These are phyloP conservation scores for Periophthalmus magnuspinnatus DNA, from an alignment of 2,797 vertebrate species.

Conservation along the genomic window DNA sequence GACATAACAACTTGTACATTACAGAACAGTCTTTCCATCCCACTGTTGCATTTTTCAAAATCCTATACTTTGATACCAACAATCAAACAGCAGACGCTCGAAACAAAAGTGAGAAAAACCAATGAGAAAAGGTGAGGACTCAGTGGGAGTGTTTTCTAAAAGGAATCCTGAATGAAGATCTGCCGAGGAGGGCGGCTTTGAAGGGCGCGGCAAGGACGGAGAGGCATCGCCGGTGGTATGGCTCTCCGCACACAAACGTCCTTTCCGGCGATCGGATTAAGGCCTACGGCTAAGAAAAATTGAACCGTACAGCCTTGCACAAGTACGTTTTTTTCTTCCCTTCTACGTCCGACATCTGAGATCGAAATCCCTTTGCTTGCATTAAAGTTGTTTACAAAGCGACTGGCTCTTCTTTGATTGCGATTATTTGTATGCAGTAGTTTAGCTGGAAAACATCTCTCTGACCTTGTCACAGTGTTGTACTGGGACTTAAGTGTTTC, in stretches of 20 bases:
- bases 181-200: conserved; percentile 55
- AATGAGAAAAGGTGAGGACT: conserved; percentile 18
- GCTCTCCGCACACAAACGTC: conserved; percentile 69
- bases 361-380: conserved; percentile 35
- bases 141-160: conserved; percentile 16
- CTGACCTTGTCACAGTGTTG: conserved; percentile 25
- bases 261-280: conserved; percentile 67
- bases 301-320: conserved; percentile 56
- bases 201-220: conserved; percentile 73
- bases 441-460: conserved; percentile 27
- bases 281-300: conserved; percentile 63
- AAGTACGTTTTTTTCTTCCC: conserved; percentile 11
- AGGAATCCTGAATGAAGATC: conserved; percentile 64
- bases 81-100: conserved; percentile 4
- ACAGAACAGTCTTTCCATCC: conserved; percentile 16
- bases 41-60: conserved; percentile 7
- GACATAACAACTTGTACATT: conserved; percentile 15
- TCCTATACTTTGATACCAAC: conserved; percentile 5
- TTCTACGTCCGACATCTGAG: conserved; percentile 33
- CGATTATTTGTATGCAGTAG: conserved; percentile 43
- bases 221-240: conserved; percentile 50
- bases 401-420: conserved; percentile 20
- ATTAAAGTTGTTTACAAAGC: conserved; percentile 42
- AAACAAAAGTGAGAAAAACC: conserved; percentile 26
- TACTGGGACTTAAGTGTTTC: conserved; percentile 21